These are phyloP conservation scores for Acholoe squamosa DNA, from an alignment of 2,888 invertebrate genomes.

Conservation along the genomic window DNA sequence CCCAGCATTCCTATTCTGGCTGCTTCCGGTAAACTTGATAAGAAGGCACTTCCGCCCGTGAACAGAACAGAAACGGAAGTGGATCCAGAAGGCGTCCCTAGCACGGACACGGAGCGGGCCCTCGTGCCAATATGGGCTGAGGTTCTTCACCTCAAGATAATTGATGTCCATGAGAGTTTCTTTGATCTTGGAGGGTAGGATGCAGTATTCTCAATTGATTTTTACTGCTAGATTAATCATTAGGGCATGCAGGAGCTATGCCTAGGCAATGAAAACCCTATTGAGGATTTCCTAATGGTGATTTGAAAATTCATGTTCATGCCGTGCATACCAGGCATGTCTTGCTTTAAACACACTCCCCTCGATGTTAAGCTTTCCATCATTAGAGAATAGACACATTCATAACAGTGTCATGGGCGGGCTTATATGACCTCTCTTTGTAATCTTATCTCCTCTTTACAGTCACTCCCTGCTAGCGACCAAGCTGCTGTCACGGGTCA, in stretches of 20 bases:
- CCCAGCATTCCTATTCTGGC: constrained; percentile 82
- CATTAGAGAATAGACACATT: no score
- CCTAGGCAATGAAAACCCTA: no score
- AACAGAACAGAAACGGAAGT: constrained; percentile 75
- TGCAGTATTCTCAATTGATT: not conserved
- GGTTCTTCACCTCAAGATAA: constrained; percentile 78
- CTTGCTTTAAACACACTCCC: no score
- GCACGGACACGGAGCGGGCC: constrained; percentile 80
- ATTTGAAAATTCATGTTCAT: no score
- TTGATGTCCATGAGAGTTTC: constrained; percentile 84
- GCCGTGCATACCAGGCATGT: no score
- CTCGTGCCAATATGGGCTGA: constrained; percentile 82
- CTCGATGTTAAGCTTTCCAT: no score
- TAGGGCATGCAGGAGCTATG: no score
- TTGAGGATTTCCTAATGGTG: no score
- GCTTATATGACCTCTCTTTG: no score
- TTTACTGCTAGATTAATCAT: no score
- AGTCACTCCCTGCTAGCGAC: constrained; percentile 84
- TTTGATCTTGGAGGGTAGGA: constrained; percentile 84
- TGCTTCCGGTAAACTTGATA: constrained; percentile 83
- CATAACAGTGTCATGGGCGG: no score
- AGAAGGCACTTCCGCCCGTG: constrained; percentile 81
- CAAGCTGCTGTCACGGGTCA: constrained; percentile 78
- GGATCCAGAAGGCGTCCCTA: constrained; percentile 79
- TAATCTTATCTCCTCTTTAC: constrained; percentile 66